Percentiles rank a stretch among this genome's conserved stretches.
These are phyloP conservation scores for Channa maculata DNA, from an alignment of 2,113 vertebrate genomes.

Conservation along the genomic window DNA sequence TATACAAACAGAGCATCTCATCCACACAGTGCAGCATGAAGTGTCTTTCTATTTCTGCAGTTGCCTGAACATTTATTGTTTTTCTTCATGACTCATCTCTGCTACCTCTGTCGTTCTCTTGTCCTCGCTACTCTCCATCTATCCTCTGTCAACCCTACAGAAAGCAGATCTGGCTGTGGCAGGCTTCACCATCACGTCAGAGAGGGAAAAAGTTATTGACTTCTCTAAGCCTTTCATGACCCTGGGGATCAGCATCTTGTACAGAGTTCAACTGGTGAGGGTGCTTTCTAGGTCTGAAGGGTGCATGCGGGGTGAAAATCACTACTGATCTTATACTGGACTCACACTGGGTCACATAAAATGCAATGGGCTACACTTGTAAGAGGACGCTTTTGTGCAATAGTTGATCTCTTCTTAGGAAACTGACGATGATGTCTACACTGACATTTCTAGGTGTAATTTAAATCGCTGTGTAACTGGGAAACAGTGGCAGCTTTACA, in stretches of 20 bases:
- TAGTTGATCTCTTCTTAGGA: slow-evolving; percentile 28
- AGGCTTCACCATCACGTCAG: slow-evolving; percentile 95
- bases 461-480: slow-evolving; percentile 59
- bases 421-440: slow-evolving; percentile 36
- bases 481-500: slow-evolving; percentile 69
- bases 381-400: slow-evolving; percentile 21
- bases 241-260: slow-evolving; percentile 94
- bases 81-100: slow-evolving; percentile 26
- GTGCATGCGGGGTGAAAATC: slow-evolving; percentile 29
- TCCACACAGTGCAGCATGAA: slow-evolving; percentile 4
- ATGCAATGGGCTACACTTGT: slow-evolving; percentile 10
- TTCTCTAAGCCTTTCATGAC: slow-evolving; percentile 97
- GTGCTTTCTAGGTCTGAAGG: slow-evolving; percentile 48
- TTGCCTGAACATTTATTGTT: slow-evolving; percentile 48
- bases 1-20: slow-evolving; percentile 24
- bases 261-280: slow-evolving; percentile 91
- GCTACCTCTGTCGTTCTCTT: slow-evolving; percentile 32
- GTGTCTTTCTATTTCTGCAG: slow-evolving; percentile 42
- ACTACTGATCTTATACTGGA: slow-evolving; percentile 40
- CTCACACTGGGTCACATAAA: slow-evolving; percentile 34
- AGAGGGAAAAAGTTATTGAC: slow-evolving; percentile 96
- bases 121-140: slow-evolving; percentile 30
- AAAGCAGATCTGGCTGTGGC: slow-evolving; percentile 95
- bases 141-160: slow-evolving; percentile 75
- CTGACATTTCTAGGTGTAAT: slow-evolving; percentile 58